Percentiles rank a stretch among this genome's conserved stretches.
Conservation (phyloP, 2,888 invertebrate species). For the Galeruca laticollis region DNA sequence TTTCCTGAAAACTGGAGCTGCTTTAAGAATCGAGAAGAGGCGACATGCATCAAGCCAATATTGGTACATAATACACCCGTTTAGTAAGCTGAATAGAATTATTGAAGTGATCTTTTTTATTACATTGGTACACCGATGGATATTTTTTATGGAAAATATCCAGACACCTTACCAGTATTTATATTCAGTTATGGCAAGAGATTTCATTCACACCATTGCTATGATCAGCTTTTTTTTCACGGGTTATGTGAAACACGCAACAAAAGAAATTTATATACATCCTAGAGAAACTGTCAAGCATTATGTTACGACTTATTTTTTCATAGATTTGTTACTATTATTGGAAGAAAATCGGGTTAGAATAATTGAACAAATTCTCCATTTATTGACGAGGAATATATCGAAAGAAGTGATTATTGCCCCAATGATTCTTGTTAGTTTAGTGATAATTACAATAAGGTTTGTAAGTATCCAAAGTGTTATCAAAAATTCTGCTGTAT, state of each 20-base stretch:
- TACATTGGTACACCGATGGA: slow-evolving; percentile 6
- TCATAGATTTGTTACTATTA: slow-evolving; percentile 21
- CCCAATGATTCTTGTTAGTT: not conserved
- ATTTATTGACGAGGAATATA: not conserved
- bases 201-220: slow-evolving; percentile 1
- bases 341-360: not conserved
- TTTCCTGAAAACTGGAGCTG: slow-evolving; percentile 28
- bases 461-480: slow-evolving; percentile 5
- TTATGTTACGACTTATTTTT: slow-evolving; percentile 33
- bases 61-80: slow-evolving; percentile 39
- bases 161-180: not conserved
- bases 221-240: slow-evolving; percentile 30
- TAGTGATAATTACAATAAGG: slow-evolving; percentile 3
- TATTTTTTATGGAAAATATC: not conserved
- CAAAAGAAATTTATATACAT: slow-evolving; percentile 25
- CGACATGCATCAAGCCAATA: slow-evolving; percentile 33
- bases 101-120: slow-evolving; percentile 21
- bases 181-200: not conserved
- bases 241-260: slow-evolving; percentile 23
- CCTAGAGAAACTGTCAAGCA: slow-evolving; percentile 18
- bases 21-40: slow-evolving; percentile 28
- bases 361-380: not conserved
- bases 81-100: slow-evolving; percentile 30
- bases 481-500: not conserved
- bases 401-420: not conserved